Evolutionary conservation across 2,113 vertebrate species (phyloP), one percentile per base, ranked within the genome.

Genomic region (Ploceus nigricollis): DNA sequence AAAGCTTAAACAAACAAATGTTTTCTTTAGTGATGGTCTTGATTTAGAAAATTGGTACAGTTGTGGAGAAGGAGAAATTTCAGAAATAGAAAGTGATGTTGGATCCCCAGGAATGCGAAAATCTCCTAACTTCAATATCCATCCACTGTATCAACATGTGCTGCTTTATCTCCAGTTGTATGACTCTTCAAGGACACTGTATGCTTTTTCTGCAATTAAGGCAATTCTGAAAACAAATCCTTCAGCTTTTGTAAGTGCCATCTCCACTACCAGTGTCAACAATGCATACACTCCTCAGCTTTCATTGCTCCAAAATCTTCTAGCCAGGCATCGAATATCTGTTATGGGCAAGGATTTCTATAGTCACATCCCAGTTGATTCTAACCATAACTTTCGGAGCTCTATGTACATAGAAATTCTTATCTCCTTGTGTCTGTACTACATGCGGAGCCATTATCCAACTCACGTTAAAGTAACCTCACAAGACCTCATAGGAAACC

Each of bases 281-380:
- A 99, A 99, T 68, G 99, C 98, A 2, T 99, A 99, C 87, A 99
- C 99, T 16, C 99, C 99, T 17, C 99, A 99, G 96, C 98, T 99
- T 30, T 99, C 99, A 1, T 95, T 99, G 84, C 99, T 99, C 77
- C 99, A 99, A 92, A 99, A 99, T 95, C 98, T 99, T 35, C 96
- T 99, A 16, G 99, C 99, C 60, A 98, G 99, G 63, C 99, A 99
- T 94, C 98, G 99, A n/a, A 98, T 99, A 88, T 99, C 99, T 19
- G 99, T 99, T 63, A 99, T 99, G 99, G 99, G 99, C 89, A 99
- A 99, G 97, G 99, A 99, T 97, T 99, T 99, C 95, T 99, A 99
- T 81, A 99, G 99, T 94, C 99, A 99, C 81, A 99, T 99, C 89
- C 98, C 99, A 17, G 98, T 99, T 73, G 99, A 99, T 97, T 99